Conservation (phyloP, 1,140 invertebrate species). For the Neodiprion lecontei region DNA sequence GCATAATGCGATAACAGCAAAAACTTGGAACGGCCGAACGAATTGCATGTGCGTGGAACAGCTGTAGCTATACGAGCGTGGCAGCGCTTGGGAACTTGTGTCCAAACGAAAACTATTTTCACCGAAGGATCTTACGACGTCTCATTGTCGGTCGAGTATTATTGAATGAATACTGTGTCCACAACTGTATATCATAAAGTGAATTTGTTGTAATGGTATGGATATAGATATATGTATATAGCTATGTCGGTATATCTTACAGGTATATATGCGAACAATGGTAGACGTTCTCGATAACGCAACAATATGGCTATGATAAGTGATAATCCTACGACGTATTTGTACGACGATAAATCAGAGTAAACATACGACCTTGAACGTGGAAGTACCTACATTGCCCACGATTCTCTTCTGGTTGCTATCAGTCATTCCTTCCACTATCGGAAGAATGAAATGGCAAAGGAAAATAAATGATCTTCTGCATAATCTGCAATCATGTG, state of each 20-base stretch:
- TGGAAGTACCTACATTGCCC: neutral
- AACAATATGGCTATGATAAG: constrained; percentile 12
- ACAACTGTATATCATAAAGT: neutral
- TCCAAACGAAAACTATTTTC: too few species aligned
- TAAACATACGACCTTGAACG: constrained; percentile 6
- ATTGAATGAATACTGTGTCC: neutral
- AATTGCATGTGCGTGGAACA: too few species aligned
- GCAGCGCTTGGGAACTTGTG: too few species aligned
- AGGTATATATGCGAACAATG: neutral
- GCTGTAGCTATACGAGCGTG: too few species aligned
- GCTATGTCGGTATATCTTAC: too few species aligned
- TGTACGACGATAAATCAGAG: neutral
- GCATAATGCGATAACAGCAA: neutral
- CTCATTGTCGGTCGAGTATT: neutral
- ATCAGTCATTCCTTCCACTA: neutral
- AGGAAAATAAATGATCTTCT: too few species aligned
- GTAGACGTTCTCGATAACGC: neutral
- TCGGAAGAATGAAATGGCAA: neutral
- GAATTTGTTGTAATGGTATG: neutral
- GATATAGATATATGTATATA: neutral
- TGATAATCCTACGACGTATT: constrained; percentile 9
- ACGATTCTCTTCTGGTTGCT: neutral
- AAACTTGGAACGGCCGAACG: neutral
- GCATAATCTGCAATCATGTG: too few species aligned
- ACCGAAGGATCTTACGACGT: neutral